Evolutionary conservation across 2,797 vertebrate genomes (phyloP).

Genomic region (Mionectes olivaceus): DNA sequence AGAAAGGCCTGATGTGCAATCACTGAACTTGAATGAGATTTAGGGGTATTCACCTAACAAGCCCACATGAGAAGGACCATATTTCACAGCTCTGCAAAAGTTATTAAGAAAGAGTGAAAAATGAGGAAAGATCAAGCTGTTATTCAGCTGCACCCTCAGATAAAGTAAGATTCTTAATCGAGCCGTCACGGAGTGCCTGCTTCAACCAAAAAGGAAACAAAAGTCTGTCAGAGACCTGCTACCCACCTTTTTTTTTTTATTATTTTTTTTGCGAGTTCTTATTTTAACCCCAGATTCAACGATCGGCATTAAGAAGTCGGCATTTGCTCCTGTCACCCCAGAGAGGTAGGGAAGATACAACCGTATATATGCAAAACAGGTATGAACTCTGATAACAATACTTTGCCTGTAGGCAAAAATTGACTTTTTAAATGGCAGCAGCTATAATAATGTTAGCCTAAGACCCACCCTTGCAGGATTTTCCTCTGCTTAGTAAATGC

Average conservation of each 20-base stretch:
- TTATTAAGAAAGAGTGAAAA: neutral
- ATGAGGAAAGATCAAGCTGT: neutral
- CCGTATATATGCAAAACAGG: constrained; percentile 60
- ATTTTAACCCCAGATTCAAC: constrained; percentile 2
- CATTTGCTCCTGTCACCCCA: constrained; percentile 59
- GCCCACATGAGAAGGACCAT: neutral
- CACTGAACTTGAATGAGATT: neutral
- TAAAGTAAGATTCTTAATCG: constrained; percentile 12
- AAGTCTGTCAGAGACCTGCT: neutral
- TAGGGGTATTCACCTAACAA: neutral
- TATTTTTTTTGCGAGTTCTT: neutral
- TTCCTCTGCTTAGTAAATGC: constrained; percentile 6
- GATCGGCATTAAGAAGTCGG: neutral
- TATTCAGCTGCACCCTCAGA: constrained; percentile 15
- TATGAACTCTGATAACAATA: constrained; percentile 54
- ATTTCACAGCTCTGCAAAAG: neutral
- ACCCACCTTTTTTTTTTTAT: neutral
- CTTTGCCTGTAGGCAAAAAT: constrained; percentile 67
- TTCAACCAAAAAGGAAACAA: neutral
- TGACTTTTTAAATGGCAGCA: constrained; percentile 70
- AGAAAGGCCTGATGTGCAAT: neutral
- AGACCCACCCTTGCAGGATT: constrained; percentile 13
- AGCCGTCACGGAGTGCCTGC: neutral
- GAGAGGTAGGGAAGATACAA: constrained; percentile 45
- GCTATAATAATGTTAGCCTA: neutral